Base-by-base conservation (phyloP, 2,797 vertebrate species). In the Macrochelys suwanniensis region DNA sequence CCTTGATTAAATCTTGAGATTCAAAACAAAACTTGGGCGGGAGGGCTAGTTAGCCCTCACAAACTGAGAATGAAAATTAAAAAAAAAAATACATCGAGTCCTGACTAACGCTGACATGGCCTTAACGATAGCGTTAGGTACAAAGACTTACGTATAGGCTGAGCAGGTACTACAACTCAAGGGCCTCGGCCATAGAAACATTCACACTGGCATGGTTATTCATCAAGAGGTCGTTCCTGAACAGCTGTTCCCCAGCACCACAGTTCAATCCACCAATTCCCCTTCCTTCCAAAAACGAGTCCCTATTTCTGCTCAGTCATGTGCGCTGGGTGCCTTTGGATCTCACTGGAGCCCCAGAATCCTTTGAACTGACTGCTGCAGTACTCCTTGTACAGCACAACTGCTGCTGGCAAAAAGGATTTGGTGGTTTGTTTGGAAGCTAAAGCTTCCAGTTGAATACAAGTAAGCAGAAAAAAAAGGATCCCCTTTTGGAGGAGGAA, bases 371-470 rank as follows among this genome's bases (percentile, higher is more conserved):
- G 53, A 7, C 1, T 87, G 76, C 94, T 87, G 77, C 16, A 50
- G 56, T 28, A 12, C 33, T 2, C 1, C 15, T 50, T 28, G 74
- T 87, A 87, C n/a, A 5, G 0, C 49, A 76, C 1, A 26, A 54
- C 5, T 0, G 0, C 21, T 2, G 0, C 13, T 0, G 56, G 1
- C 4, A 19, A 7, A 2, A 1, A 5, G 53, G 7, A 23, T 0
- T 1, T 4, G 0, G 6, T 3, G 0, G 54, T 11, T 10, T 16
- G 7, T 45, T 45, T 37, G 56, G 53, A 28, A 84, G 56, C 80
- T 53, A 37, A 71, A 6, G 0, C 0, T n/a, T 92, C 28, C 57
- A 61, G 31, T 6, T 82, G 50, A 77, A 37, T 0, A 0, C 1
- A 3, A 5, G 12, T 0, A 0, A 86, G 56, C 19, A 82, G 11